Evolutionary conservation across 2,113 vertebrate genomes (phyloP), one percentile per base, ranked within the genome.

Genomic region (Amia ocellicauda): DNA sequence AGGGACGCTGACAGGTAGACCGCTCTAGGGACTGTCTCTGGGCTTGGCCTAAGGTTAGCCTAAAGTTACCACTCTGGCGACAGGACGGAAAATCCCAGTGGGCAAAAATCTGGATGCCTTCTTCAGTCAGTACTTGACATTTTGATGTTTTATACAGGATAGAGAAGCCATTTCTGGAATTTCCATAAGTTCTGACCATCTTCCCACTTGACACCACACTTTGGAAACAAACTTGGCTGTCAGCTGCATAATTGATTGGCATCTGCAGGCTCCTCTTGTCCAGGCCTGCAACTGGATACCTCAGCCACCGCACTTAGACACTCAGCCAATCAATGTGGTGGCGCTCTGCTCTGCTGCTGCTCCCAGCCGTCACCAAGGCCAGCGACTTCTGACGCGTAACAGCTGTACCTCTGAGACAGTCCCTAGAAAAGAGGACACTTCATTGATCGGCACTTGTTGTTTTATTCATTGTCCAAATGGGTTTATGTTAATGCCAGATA

Each of bases 401-500:
- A 29, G 23, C 41, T 23, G 52, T 36, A 31, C 4, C n/a, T n/a
- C 53, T 19, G 40, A 57, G 54, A 64, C 24, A 27, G 53, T 22
- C 41, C 54, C 63, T 56, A 0, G 54, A 57, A 54, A 64, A 27
- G 63, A 58, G 2, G 53, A 45, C 41, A 28, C 63, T 54, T 57
- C 58, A 57, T 64, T 64, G 63, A 64, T 64, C 63, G 58, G 53
- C 63, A 58, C 58, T 64, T 58, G 63, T 57, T 55, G 63, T 64
- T 41, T 58, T 54, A 64, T 64, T 64, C 45, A 64, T 64, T 64
- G 56, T 64, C 63, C 63, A 64, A 54, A 64, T 64, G 63, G 63
- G 63, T 54, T 64, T 36, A 54, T 57, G 41, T 64, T 64, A 64
- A 57, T 64, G 56, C 56, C 63, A 64, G 49, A 54, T 54, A 29